A percentile compares a stretch with the other conserved stretches of the same genome.
Evolutionary conservation across 2,113 vertebrate genomes (phyloP).

Genomic region (Hypocryptadius cinnamomeus): DNA sequence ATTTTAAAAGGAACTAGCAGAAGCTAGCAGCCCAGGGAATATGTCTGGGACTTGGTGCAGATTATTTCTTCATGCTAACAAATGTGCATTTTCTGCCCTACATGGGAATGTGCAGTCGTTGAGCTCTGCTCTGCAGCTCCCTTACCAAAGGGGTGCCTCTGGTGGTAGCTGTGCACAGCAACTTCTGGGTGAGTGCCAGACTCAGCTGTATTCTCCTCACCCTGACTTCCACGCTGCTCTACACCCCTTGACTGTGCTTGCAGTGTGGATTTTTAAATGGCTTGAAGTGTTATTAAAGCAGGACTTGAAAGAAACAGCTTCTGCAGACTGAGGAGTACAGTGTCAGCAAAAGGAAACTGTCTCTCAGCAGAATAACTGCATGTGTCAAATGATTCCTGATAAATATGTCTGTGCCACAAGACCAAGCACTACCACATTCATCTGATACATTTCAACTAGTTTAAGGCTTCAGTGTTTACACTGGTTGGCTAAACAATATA

Average conservation of each 20-base stretch:
- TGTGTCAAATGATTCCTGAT: not conserved
- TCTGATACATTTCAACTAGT: not conserved
- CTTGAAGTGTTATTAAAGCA: conserved; percentile 23
- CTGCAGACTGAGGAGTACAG: not conserved
- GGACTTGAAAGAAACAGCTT: conserved; percentile 19
- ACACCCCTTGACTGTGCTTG: not conserved
- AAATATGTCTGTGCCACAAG: not conserved
- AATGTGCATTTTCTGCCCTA: not conserved
- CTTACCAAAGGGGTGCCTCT: not conserved
- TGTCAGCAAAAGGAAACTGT: conserved; percentile 36
- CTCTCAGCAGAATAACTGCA: not conserved
- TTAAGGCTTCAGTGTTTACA: not conserved
- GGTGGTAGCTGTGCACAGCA: not conserved
- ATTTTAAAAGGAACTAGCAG: not conserved
- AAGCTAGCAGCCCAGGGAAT: not conserved
- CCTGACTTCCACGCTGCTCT: not conserved
- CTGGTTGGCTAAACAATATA: not conserved
- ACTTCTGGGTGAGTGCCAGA: not conserved
- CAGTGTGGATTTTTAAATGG: not conserved
- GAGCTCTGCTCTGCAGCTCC: not conserved
- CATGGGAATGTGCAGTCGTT: not conserved
- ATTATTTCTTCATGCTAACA: not conserved
- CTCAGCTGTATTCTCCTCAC: not conserved
- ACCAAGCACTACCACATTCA: not conserved
- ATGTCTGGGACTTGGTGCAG: not conserved